Conservation (phyloP, 2,797 vertebrate genomes). For the Triplophysa yarkandensis region DNA sequence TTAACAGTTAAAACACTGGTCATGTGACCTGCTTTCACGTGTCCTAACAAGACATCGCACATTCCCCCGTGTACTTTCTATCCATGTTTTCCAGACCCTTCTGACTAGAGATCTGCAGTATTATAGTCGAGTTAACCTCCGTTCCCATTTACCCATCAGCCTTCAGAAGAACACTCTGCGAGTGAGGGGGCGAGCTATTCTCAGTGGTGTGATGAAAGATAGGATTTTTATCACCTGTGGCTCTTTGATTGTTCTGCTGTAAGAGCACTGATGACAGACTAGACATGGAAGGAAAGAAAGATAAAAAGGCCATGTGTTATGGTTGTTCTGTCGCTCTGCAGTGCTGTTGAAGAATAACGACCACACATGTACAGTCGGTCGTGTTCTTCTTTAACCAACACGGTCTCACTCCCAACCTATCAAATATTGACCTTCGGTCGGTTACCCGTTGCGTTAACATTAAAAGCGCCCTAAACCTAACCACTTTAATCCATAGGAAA, state of each 20-base stretch:
- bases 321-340: constrained; percentile 37
- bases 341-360: constrained; percentile 51
- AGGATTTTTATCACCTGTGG: constrained; percentile 54
- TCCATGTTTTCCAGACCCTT: neutral
- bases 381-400: constrained; percentile 22
- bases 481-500: too few species aligned
- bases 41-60: constrained; percentile 3
- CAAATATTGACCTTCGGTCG: too few species aligned
- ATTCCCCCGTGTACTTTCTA: neutral
- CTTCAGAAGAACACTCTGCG: neutral
- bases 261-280: constrained; percentile 1
- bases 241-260: constrained; percentile 3
- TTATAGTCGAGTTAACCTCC: neutral
- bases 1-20: constrained; percentile 13
- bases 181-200: neutral
- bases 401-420: too few species aligned
- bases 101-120: neutral
- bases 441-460: too few species aligned
- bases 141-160: constrained; percentile 9
- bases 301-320: constrained; percentile 31
- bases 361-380: constrained; percentile 44
- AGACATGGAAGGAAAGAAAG: constrained; percentile 4
- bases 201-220: constrained; percentile 41
- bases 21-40: neutral
- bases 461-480: too few species aligned